Conservation (phyloP, 2,113 vertebrate species). For the Mesitornis unicolor region DNA sequence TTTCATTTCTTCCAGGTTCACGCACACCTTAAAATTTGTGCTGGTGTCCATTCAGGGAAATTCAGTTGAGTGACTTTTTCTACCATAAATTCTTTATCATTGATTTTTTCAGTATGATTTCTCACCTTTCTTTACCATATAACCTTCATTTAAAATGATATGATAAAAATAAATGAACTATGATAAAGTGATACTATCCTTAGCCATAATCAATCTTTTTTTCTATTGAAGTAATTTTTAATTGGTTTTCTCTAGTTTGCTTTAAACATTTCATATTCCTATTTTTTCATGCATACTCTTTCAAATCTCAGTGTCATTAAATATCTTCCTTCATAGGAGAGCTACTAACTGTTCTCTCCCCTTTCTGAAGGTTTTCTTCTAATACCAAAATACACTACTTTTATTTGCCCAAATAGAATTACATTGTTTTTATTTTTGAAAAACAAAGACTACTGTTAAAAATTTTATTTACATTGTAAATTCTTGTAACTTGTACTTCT, state of each 20-base stretch:
- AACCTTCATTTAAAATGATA: not conserved
- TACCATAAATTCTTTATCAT: not conserved
- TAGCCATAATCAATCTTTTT: not conserved
- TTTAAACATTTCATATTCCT: not conserved
- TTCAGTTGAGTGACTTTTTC: not conserved
- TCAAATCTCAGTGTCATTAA: fast-evolving
- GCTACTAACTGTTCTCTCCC: not conserved
- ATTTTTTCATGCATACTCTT: not conserved
- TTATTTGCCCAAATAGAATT: not conserved
- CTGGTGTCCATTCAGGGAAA: not conserved
- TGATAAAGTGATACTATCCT: not conserved
- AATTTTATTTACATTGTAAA: not conserved
- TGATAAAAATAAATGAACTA: not conserved
- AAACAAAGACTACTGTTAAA: not conserved
- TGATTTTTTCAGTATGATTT: not conserved
- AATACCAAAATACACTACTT: not conserved
- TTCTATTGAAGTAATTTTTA: not conserved
- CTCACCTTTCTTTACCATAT: not conserved
- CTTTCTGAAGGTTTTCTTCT: not conserved
- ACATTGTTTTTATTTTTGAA: not conserved
- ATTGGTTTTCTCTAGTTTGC: not conserved
- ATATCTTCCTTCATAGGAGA: not conserved
- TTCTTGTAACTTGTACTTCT: too few relatives aligned
- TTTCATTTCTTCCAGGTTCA: not conserved
- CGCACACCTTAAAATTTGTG: not conserved